Evolutionary conservation across 1,140 invertebrate species (phyloP).

Genomic region (Andrena cerasifolii): DNA sequence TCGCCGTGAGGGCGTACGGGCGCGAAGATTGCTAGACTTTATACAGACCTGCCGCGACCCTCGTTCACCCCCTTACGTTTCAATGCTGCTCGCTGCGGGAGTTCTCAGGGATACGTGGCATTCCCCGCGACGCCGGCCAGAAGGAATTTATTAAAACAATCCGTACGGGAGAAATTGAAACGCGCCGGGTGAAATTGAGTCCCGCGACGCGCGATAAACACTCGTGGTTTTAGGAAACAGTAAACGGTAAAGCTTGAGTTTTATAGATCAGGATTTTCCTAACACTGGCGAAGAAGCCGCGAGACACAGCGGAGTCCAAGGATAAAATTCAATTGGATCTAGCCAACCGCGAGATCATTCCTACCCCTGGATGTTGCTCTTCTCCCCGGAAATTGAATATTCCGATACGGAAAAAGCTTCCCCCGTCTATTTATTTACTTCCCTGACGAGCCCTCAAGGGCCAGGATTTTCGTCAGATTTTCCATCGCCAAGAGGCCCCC

Average conservation of each 20-base stretch:
- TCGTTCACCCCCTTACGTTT: neutral
- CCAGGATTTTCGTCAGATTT: neutral
- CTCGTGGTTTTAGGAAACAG: too few relatives aligned
- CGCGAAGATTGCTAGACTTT: constrained; percentile 6
- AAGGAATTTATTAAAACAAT: neutral
- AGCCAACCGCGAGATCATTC: too few relatives aligned
- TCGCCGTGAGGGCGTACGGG: neutral
- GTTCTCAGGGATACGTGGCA: neutral
- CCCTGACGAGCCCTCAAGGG: neutral
- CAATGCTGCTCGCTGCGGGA: neutral
- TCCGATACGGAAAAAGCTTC: neutral
- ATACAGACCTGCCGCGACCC: neutral
- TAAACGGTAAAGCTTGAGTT: too few relatives aligned
- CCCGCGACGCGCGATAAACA: too few relatives aligned
- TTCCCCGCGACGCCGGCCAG: neutral
- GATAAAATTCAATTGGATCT: too few relatives aligned
- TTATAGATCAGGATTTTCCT: too few relatives aligned
- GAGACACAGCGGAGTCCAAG: too few relatives aligned
- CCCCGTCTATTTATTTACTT: neutral
- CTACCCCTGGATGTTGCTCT: too few relatives aligned
- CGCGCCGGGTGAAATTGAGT: too few relatives aligned
- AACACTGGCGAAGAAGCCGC: too few relatives aligned
- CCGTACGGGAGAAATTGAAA: neutral
- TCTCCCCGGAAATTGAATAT: too few relatives aligned
- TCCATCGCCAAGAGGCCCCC: neutral